Conservation (phyloP, 2,888 invertebrate genomes). For the Dicycla oo region DNA sequence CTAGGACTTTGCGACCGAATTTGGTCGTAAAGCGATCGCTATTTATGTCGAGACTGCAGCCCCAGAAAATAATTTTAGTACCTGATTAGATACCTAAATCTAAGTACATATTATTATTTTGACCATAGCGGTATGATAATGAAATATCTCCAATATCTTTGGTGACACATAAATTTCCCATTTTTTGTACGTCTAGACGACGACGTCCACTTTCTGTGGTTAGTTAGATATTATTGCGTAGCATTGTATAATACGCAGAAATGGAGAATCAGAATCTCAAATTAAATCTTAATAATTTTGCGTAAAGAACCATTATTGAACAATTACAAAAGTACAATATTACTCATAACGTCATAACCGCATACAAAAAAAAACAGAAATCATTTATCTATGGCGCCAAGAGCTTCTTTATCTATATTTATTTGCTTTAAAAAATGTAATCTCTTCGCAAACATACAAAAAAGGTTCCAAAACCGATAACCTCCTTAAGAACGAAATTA, state of each 20-base stretch:
- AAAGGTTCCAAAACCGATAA: conserved; percentile 46
- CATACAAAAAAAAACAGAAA: background rate
- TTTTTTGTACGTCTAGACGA: conserved; percentile 41
- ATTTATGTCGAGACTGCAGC: no score
- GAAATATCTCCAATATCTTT: background rate
- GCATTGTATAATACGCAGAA: conserved; percentile 13
- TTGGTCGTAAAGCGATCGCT: no score
- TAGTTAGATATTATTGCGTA: conserved; percentile 20
- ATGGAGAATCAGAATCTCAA: background rate
- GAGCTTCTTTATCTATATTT: conserved; percentile 37
- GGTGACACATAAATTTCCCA: background rate
- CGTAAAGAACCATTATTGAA: conserved; percentile 9
- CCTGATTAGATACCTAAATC: background rate
- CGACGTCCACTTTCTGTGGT: conserved; percentile 20
- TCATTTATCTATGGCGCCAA: conserved; percentile 57
- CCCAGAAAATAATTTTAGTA: background rate
- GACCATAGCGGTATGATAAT: background rate
- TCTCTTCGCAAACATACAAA: conserved; percentile 57
- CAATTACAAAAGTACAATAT: conserved; percentile 21
- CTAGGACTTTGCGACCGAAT: no score
- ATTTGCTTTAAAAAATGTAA: conserved; percentile 42
- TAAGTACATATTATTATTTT: conserved; percentile 6
- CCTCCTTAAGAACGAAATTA: background rate
- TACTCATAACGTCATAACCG: conserved; percentile 1
- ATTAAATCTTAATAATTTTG: conserved; percentile 13